Evolutionary conservation across 2,113 vertebrate genomes (phyloP), one percentile per base, ranked within the genome.

Genomic region (Cyprinodon tularosa): DNA sequence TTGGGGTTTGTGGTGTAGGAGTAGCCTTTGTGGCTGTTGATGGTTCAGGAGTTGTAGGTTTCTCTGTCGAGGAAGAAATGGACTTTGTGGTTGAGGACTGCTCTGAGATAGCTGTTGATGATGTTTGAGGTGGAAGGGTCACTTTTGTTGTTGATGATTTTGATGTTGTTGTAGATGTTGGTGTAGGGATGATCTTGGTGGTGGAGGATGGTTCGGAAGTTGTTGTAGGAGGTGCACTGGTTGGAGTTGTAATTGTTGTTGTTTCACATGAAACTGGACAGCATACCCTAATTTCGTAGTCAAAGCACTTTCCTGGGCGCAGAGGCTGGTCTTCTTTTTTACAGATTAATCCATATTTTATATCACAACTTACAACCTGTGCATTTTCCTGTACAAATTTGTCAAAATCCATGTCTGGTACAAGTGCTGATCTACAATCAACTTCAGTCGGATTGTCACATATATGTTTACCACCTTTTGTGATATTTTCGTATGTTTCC

Each of bases 401-500:
- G 10, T 79, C 1, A 3, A 89, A 81, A 14, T 13, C 4, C 0
- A 0, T 15, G 0, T 78, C 1, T 44, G 90, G 83, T 36, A 3
- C 0, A 17, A 0, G 0, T 13, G 12, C 4, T 0, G 76, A 0
- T 64, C 82, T 78, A 22, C 90, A 91, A 0, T 85, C 76, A 75
- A 90, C 80, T 1, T 78, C 71, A 12, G 0, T 3, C 0, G 13
- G 74, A 1, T 59, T 36, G 12, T 72, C 0, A 17, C 90, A 91
- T 17, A 91, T 83, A 15, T 63, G 0, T 11, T 11, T 6, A 10
- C 77, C 78, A 70, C 38, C 82, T 3, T 86, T 67, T 71, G 14
- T 88, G 14, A 91, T 86, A 68, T 88, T 91, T 29, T 90, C 61
- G 5, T 91, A 91, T 37, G 88, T 91, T 76, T 91, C 90, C 83